phyloP scores from a whole-genome alignment of 2,113 vertebrate genomes.

The Cettia cetti region DNA sequence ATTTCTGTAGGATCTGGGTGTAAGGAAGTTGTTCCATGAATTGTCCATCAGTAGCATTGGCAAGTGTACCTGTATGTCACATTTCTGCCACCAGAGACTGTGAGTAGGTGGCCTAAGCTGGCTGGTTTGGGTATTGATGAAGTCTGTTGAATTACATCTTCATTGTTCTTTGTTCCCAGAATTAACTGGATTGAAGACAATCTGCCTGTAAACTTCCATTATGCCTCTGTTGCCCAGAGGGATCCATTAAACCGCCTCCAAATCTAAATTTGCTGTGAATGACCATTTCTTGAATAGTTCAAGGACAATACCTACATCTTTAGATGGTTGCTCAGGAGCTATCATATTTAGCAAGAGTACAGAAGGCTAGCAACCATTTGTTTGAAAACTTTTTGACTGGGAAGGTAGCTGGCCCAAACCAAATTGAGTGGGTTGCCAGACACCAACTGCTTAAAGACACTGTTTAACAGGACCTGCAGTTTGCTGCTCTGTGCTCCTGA shows the following conservation, averaged over 20 bases:
- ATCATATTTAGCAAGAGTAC: neutral
- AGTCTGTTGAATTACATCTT: neutral
- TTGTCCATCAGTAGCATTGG: neutral
- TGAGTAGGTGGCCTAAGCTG: neutral
- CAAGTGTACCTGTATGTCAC: neutral
- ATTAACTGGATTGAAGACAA: neutral
- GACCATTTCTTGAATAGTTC: neutral
- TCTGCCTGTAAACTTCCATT: neutral
- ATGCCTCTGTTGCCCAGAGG: neutral
- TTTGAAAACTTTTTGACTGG: neutral
- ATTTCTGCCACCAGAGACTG: neutral
- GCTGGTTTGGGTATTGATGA: neutral
- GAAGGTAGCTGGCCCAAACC: neutral
- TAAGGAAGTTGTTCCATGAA: neutral
- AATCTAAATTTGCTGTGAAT: neutral
- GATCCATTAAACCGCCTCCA: neutral
- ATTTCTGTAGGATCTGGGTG: neutral
- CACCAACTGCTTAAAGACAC: neutral
- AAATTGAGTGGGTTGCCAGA: fast-evolving
- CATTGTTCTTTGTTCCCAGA: neutral
- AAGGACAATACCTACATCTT: neutral
- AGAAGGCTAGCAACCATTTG: neutral
- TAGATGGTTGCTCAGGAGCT: neutral
- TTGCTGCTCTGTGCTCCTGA: neutral
- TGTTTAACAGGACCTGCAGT: neutral